phyloP scores from a whole-genome alignment of 2,797 vertebrate genomes.

The Muraenolepis orangiensis region DNA sequence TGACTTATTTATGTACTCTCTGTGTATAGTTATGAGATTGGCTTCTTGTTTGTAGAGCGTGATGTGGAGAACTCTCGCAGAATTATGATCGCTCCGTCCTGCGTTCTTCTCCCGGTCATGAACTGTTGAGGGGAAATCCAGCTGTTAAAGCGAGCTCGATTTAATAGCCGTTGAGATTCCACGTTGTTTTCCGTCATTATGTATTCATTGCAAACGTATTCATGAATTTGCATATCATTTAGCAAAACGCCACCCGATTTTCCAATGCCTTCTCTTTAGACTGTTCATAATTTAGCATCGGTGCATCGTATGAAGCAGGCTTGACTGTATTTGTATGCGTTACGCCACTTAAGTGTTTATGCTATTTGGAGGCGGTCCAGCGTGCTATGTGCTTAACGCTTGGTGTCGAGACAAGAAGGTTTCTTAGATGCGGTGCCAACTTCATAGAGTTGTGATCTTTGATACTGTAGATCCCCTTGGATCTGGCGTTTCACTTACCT shows the following conservation, averaged over 20 bases:
- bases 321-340: conserved; percentile 9
- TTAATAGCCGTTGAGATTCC: background rate
- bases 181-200: background rate
- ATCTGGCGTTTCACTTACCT: background rate
- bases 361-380: conserved; percentile 2
- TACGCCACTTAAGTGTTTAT: conserved; percentile 8
- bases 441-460: conserved; percentile 26
- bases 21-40: conserved; percentile 36
- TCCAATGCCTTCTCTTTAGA: background rate
- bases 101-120: conserved; percentile 27
- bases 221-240: too few species aligned
- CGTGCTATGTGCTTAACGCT: conserved; percentile 16
- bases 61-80: conserved; percentile 20
- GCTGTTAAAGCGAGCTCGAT: conserved; percentile 25
- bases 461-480: conserved; percentile 15
- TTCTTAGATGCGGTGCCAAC: conserved; percentile 2
- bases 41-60: conserved; percentile 46
- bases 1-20: conserved; percentile 3
- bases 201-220: too few species aligned
- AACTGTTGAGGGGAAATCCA: conserved; percentile 6
- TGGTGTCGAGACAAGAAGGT: conserved; percentile 8
- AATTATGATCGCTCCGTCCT: conserved; percentile 20
- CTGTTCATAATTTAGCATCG: conserved; percentile 10
- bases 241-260: background rate
- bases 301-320: conserved; percentile 10